These are phyloP conservation scores for Chorisops tibialis DNA, from an alignment of 2,888 invertebrate genomes.

Conservation along the genomic window DNA sequence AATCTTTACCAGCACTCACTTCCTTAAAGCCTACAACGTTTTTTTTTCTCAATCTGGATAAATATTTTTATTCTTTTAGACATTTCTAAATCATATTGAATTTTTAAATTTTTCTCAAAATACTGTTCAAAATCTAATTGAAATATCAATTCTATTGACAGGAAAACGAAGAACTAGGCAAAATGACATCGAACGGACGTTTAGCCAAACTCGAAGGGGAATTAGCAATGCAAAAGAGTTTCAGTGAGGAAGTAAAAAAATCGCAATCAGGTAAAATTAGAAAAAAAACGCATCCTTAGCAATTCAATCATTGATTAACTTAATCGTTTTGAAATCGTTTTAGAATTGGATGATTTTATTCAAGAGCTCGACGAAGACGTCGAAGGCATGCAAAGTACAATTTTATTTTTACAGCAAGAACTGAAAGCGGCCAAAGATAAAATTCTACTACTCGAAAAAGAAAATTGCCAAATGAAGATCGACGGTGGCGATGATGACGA, in stretches of 20 bases:
- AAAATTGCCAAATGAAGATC: slow-evolving; percentile 48
- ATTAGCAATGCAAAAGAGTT: slow-evolving; percentile 89
- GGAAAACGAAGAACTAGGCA: slow-evolving; percentile 96
- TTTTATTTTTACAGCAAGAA: slow-evolving; percentile 90
- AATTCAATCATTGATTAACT: not conserved
- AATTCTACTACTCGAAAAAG: slow-evolving; percentile 62
- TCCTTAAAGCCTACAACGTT: too few species aligned
- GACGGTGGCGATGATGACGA: slow-evolving; percentile 24
- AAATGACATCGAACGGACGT: slow-evolving; percentile 90
- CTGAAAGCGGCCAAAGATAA: slow-evolving; percentile 77
- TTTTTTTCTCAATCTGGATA: too few species aligned
- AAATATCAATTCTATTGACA: slow-evolving; percentile 21
- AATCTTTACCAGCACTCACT: too few species aligned
- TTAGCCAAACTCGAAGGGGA: slow-evolving; percentile 95
- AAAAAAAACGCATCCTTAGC: slow-evolving; percentile 23
- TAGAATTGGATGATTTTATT: slow-evolving; percentile 92
- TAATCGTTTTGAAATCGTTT: slow-evolving; percentile 2
- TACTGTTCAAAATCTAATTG: too few species aligned
- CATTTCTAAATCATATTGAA: too few species aligned
- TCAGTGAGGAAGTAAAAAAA: slow-evolving; percentile 94
- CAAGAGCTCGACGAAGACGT: slow-evolving; percentile 96
- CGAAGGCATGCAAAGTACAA: slow-evolving; percentile 98
- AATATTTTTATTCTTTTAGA: too few species aligned
- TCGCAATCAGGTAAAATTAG: slow-evolving; percentile 79
- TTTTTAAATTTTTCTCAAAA: too few species aligned